Base-by-base conservation (phyloP, 2,797 vertebrate species). In the Helicolenus hilgendorfi region DNA sequence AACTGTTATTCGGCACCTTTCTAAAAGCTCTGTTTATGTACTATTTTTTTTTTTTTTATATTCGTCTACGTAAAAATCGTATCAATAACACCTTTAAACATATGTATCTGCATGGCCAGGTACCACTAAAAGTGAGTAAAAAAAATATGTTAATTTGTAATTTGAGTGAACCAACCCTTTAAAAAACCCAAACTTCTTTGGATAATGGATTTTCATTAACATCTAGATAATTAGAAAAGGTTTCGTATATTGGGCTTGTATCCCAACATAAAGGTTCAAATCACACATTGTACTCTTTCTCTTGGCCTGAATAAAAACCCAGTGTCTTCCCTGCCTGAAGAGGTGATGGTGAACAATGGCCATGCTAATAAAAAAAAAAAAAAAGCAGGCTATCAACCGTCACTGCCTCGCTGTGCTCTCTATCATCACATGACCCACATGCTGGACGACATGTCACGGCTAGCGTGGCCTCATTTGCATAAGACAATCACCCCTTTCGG, bases 401-500 rank as follows among this genome's bases (percentile, higher is more conserved):
- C 95, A 92, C 78, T 20, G 79, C 87, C 49, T 67, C 4, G 83
- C 79, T 84, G 82, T 64, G 83, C 87, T 87, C 59, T 20, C 89
- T 85, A 88, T 87, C 85, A 80, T 95, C 86, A 56, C 93, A 97
- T 97, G 95, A 96, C 83, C 71, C 88, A 91, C 95, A 96, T 95
- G 94, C 88, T 90, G 95, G 92, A 92, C 90, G 94, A 94, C 90
- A 38, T 96, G 96, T 97, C 97, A 96, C 96, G 74, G 84, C 87
- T 92, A 95, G 95, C 92, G 91, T 95, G 79, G 96, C 91, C 96
- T 95, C 92, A 98, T 98, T 98, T 98, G 97, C 98, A 98, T 98
- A 97, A 98, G 98, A 97, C 97, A 98, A 97, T 98, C 98, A 98
- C 96, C 96, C 96, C 92, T 95, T 93, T 81, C 93, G 96, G 96